phyloP scores from a whole-genome alignment of 2,888 invertebrate genomes.

The Cantharis rustica region DNA sequence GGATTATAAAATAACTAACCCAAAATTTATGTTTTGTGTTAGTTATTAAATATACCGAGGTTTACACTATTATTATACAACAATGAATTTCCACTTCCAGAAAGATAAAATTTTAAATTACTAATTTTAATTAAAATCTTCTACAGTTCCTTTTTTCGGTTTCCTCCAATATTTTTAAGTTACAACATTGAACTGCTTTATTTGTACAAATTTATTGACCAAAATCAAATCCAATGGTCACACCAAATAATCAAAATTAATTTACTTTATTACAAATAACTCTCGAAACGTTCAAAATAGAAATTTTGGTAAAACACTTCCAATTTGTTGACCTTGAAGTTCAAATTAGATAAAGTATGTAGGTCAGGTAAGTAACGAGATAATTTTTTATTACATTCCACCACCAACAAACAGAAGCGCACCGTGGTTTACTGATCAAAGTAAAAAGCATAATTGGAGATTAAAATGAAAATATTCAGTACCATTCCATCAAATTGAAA shows the following conservation, averaged over 20 bases:
- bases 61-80: not conserved
- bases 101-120: not conserved
- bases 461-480: no score
- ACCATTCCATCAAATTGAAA: no score
- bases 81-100: not conserved
- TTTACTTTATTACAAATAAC: not conserved
- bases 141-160: not conserved
- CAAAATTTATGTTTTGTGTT: not conserved
- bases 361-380: not conserved
- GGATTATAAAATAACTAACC: not conserved
- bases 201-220: not conserved
- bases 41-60: not conserved
- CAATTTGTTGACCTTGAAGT: not conserved
- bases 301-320: not conserved
- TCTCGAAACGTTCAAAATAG: not conserved
- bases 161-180: not conserved
- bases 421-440: not conserved
- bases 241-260: not conserved
- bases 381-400: not conserved
- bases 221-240: not conserved
- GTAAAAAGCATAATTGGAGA: not conserved
- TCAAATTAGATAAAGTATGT: not conserved
- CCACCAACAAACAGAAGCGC: not conserved
- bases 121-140: not conserved
- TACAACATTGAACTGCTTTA: not conserved